These are phyloP conservation scores for Rhopalosiphum padi DNA, from an alignment of 1,140 invertebrate species.

Conservation along the genomic window DNA sequence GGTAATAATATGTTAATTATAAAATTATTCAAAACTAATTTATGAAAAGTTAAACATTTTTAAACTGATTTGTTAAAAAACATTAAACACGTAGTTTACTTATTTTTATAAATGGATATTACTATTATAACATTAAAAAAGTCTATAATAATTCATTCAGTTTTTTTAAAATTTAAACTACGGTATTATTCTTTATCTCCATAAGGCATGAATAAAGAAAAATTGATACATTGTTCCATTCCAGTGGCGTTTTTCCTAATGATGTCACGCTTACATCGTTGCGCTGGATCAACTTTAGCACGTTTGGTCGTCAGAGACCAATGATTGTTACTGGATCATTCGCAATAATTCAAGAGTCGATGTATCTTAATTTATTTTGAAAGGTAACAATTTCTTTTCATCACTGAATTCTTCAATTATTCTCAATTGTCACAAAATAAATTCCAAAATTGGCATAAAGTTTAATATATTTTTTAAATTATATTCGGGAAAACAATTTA, in stretches of 20 bases:
- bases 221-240: neutral
- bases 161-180: neutral
- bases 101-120: neutral
- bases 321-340: neutral
- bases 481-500: too few relatives aligned
- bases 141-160: neutral
- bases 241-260: neutral
- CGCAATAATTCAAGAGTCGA: neutral
- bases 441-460: neutral
- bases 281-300: constrained; percentile 14
- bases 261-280: constrained; percentile 37
- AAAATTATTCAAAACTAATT: neutral
- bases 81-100: neutral
- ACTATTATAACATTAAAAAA: neutral
- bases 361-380: constrained; percentile 11
- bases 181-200: neutral
- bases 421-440: neutral
- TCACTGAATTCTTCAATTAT: neutral
- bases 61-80: neutral
- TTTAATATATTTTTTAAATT: neutral
- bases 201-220: neutral
- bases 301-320: constrained; percentile 21
- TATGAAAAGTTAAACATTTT: neutral
- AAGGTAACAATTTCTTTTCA: neutral
- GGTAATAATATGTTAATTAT: neutral